These are phyloP conservation scores for Cepaea nemoralis DNA, from an alignment of 1,140 invertebrate genomes.

Conservation along the genomic window DNA sequence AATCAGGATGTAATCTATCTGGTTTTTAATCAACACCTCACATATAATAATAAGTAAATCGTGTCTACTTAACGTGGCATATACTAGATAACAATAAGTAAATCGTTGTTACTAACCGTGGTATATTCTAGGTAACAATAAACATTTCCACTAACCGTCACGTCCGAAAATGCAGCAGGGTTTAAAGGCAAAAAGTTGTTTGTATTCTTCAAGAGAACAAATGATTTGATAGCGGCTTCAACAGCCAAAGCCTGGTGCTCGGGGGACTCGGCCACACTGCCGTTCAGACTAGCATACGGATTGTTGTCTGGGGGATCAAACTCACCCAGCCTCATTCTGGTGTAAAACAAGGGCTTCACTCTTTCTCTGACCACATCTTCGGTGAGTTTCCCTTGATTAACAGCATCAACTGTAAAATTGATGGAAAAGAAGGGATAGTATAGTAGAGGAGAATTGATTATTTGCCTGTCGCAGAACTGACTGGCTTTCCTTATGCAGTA, in stretches of 20 bases:
- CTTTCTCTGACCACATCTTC: conserved; percentile 47
- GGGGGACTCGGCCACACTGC: conserved; percentile 52
- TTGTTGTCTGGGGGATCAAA: conserved; percentile 67
- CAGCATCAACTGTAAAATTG: conserved; percentile 28
- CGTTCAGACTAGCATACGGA: conserved; percentile 50
- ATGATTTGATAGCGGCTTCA: conserved; percentile 54
- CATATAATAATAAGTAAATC: not conserved
- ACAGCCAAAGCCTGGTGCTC: conserved; percentile 52
- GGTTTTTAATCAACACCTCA: too few species aligned
- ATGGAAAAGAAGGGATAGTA: too few species aligned
- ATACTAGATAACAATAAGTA: not conserved
- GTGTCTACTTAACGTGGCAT: not conserved
- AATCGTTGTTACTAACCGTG: not conserved
- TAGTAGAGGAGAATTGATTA: too few species aligned
- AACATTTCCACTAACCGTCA: conserved; percentile 1
- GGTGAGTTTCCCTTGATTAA: conserved; percentile 35
- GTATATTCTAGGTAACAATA: too few species aligned
- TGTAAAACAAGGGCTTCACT: conserved; percentile 67
- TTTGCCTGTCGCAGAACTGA: too few species aligned
- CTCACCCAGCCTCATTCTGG: conserved; percentile 66
- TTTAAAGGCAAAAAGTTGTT: conserved; percentile 44
- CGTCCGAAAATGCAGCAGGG: not conserved
- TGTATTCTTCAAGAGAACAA: conserved; percentile 63
- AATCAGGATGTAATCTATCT: too few species aligned
- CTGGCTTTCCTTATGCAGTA: too few species aligned